A percentile compares a stretch with the other conserved stretches of the same genome.
These are phyloP conservation scores for Oscheius myriophilus DNA, from an alignment of 2,888 invertebrate species.

Conservation along the genomic window DNA sequence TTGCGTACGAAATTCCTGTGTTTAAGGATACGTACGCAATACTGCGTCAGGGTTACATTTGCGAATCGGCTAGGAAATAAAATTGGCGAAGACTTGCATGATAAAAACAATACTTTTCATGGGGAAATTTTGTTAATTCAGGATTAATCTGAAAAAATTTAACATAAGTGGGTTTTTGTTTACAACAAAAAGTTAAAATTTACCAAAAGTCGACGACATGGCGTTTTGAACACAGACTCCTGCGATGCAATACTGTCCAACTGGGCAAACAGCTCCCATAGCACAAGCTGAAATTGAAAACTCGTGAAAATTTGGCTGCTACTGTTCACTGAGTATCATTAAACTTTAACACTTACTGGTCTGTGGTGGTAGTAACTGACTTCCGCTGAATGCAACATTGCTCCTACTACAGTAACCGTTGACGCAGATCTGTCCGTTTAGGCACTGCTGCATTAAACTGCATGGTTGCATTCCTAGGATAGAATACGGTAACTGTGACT, in stretches of 20 bases:
- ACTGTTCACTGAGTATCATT: neutral
- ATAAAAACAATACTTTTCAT: neutral
- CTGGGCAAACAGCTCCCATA: constrained; percentile 69
- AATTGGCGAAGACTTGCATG: neutral
- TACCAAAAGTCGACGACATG: constrained; percentile 63
- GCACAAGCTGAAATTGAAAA: constrained; percentile 58
- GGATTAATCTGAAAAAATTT: neutral
- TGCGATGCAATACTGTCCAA: constrained; percentile 65
- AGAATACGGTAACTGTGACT: neutral
- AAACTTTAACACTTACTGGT: constrained; percentile 49
- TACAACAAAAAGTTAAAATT: neutral
- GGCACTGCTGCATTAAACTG: constrained; percentile 67
- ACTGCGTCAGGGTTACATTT: no score
- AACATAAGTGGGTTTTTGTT: no score
- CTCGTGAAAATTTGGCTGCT: neutral
- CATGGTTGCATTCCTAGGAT: constrained; percentile 57
- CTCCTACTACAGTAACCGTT: constrained; percentile 66
- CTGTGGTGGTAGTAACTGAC: constrained; percentile 56
- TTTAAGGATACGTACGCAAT: no score
- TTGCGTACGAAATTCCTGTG: no score
- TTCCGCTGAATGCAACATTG: constrained; percentile 66
- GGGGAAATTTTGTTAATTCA: neutral
- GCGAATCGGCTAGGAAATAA: neutral
- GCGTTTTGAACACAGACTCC: constrained; percentile 65
- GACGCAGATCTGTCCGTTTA: constrained; percentile 69